A percentile compares a stretch with the other conserved stretches of the same genome.
Conservation (phyloP, 2,113 vertebrate genomes). For the Mugil cephalus region DNA sequence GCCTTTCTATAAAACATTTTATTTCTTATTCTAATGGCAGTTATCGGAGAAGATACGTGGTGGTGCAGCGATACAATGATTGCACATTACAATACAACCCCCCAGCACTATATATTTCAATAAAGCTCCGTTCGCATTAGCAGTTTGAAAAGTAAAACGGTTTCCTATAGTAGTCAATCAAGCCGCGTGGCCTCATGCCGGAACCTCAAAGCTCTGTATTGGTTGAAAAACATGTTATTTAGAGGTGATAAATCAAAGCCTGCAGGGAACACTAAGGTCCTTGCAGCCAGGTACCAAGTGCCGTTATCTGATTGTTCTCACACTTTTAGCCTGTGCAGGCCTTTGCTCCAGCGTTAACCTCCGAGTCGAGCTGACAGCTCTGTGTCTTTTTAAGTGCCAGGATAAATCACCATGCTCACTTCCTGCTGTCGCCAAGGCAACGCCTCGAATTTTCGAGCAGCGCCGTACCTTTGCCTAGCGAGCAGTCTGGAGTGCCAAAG, state of each 20-base stretch:
- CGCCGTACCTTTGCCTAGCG: slow-evolving; percentile 83
- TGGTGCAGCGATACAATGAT: slow-evolving; percentile 37
- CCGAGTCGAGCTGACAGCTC: slow-evolving; percentile 51
- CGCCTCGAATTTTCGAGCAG: slow-evolving; percentile 38
- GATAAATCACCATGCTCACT: slow-evolving; percentile 59
- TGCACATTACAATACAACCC: slow-evolving; percentile 30
- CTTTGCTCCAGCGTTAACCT: slow-evolving; percentile 60
- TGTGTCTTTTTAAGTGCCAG: slow-evolving; percentile 64
- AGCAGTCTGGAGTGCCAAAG: slow-evolving; percentile 82
- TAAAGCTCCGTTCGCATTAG: slow-evolving; percentile 28
- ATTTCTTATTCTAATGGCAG: slow-evolving; percentile 32
- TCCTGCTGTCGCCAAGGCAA: slow-evolving; percentile 73
- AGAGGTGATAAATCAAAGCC: slow-evolving; percentile 33
- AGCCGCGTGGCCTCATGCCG: neutral
- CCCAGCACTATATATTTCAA: slow-evolving; percentile 19
- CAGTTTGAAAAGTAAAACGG: slow-evolving; percentile 29
- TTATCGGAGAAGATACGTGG: slow-evolving; percentile 47
- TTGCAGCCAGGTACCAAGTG: slow-evolving; percentile 10
- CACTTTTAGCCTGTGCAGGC: slow-evolving; percentile 22
- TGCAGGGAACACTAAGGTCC: slow-evolving; percentile 22
- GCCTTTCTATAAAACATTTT: slow-evolving; percentile 17
- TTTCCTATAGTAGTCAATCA: slow-evolving; percentile 31
- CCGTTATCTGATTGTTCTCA: slow-evolving; percentile 62
- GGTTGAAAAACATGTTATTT: slow-evolving; percentile 38
- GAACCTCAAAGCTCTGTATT: neutral